Evolutionary conservation across 2,113 vertebrate species (phyloP), one percentile per base, ranked within the genome.

Genomic region (Nanger granti): DNA sequence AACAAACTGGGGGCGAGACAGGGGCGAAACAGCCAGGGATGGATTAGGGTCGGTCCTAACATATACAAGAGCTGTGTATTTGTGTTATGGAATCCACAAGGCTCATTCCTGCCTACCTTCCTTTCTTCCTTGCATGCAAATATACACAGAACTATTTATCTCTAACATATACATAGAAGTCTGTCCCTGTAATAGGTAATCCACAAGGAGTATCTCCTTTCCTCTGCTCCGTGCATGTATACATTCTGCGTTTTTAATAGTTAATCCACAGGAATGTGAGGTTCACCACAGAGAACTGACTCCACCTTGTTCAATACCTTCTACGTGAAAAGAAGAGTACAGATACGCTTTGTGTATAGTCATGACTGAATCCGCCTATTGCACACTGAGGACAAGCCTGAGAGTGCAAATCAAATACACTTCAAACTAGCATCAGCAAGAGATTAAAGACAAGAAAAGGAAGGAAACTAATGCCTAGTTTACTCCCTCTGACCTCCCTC

Each of bases 301-400:
- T 73, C 18, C 66, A 22, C 17, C 34, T n/a, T n/a, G 66, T 69
- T 69, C 66, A 69, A 5, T 69, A 37, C 9, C 17, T 20, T 69
- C 66, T 20, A 37, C 3, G 2, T 18, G 34, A 69, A 37, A 69
- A n/a, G 64, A 64, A 64, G 29, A 64, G 62, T 15, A 64, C 31
- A 64, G 62, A 17, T 8, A 64, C 7, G 0, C 31, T 64, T 31
- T 64, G 31, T 34, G 62, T 34, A 7, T 64, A 34, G 62, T 34
- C 14, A 69, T 18, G 37, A n/a, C 34, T 69, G 34, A 69, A n/a
- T 20, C 4, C 0, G 34, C 17, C 66, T 20, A 8, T n/a, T 69
- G 34, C 34, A 69, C 34, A 8, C 62, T 64, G 66, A 69, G 66
- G 34, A 69, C 66, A 69, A 69, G 34, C 66, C 62, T 31, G 1